Evolutionary conservation across 2,888 invertebrate genomes (phyloP), one percentile per base, ranked within the genome.

Genomic region (Thera obeliscata): DNA sequence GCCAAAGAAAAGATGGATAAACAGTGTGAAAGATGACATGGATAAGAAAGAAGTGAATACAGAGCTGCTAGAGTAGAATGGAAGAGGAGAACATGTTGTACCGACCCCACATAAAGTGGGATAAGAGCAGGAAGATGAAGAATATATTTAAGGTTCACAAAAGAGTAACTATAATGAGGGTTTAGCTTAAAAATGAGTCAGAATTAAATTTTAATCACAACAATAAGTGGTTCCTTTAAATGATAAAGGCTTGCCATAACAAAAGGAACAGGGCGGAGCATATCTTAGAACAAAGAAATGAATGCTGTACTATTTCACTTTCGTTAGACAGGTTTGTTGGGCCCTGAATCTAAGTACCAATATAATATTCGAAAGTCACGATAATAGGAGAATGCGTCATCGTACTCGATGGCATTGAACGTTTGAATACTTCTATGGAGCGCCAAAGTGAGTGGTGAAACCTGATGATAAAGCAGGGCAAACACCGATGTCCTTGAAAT

Each of bases 401-500:
- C 36, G 55, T 12, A 58, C 9, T 48, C 55, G 12, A 11, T 22
- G 35, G 41, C 49, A 63, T 56, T 56, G 50, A 61, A 43, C 50
- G 55, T 64, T 48, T 3, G 8, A 11, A 33, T 52, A 35, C 52
- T 61, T 62, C 9, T 36, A 22, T 33, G 52, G 43, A 7, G 46
- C 38, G 58, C 38, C 22, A 64, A n/a, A n/a, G 12, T 33, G 35
- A 43, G 5, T 36, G 52, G 50, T 50, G 48, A 52, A 67, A 46
- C 64, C 60, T 35, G 56, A n/a, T n/a, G n/a, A n/a, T 41, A 66
- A 33, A 22, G 55, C n/a, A n/a, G n/a, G n/a, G n/a, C n/a, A 22
- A 60, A 50, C 38, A 48, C 60, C 61, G n/a, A n/a, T 50, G 22
- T 52, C 6, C 9, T 60, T 50, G 8, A 60, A 36, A 22, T 54